These are phyloP conservation scores for Synanthedon andrenaeformis DNA, from an alignment of 2,888 invertebrate species.

Conservation along the genomic window DNA sequence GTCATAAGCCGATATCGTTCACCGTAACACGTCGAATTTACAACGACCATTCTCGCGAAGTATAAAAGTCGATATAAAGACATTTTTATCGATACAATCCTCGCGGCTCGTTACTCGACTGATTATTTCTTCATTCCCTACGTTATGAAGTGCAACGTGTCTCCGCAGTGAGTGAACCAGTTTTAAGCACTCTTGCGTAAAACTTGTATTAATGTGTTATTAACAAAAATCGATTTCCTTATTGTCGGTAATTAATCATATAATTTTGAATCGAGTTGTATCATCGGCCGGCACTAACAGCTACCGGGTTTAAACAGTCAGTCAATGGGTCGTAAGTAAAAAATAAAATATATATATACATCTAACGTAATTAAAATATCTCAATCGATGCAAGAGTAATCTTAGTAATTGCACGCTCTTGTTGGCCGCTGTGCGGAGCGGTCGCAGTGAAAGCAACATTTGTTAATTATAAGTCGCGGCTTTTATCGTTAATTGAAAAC, in stretches of 20 bases:
- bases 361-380: slow-evolving; percentile 29
- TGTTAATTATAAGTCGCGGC: slow-evolving; percentile 1
- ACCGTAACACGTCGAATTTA: slow-evolving; percentile 48
- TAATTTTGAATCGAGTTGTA: too few species aligned
- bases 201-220: slow-evolving; percentile 22
- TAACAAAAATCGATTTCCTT: slow-evolving; percentile 20
- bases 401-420: slow-evolving; percentile 27
- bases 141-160: slow-evolving; percentile 15
- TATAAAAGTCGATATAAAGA: slow-evolving; percentile 50
- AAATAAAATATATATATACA: slow-evolving; percentile 8
- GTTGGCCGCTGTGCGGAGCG: slow-evolving; percentile 13
- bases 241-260: slow-evolving; percentile 10
- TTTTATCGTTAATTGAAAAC: slow-evolving; percentile 6
- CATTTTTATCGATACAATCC: slow-evolving; percentile 52
- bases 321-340: background rate
- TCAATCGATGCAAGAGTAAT: slow-evolving; percentile 19
- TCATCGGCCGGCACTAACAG: background rate
- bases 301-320: slow-evolving; percentile 5
- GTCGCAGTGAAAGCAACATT: slow-evolving; percentile 26
- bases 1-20: slow-evolving; percentile 27
- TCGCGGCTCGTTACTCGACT: slow-evolving; percentile 35
- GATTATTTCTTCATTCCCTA: slow-evolving; percentile 57
- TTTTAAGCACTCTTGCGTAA: slow-evolving; percentile 25
- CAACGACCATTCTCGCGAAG: slow-evolving; percentile 36
- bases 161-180: slow-evolving; percentile 25